Percentiles rank a stretch among this genome's conserved stretches.
Evolutionary conservation across 2,113 vertebrate genomes (phyloP).

Genomic region (Montifringilla adamsi): DNA sequence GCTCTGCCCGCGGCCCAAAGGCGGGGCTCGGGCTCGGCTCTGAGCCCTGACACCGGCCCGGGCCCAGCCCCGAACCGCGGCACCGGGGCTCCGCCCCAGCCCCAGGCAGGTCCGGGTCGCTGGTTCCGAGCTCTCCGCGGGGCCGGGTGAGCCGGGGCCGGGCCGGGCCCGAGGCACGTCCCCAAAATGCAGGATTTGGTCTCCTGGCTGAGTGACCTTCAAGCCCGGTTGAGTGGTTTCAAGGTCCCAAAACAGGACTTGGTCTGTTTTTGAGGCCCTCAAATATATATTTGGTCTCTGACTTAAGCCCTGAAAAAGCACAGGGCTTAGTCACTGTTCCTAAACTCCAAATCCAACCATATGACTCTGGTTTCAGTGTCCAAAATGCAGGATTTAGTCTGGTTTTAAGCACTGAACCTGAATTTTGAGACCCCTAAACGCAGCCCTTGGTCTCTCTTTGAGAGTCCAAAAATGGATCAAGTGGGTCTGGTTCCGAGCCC

Average conservation of each 20-base stretch:
- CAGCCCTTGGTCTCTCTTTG: neutral
- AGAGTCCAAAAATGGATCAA: neutral
- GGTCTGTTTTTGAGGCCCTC: neutral
- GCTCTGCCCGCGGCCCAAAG: too few relatives aligned
- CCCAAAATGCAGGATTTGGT: neutral
- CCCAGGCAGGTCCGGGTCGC: too few relatives aligned
- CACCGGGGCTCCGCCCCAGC: too few relatives aligned
- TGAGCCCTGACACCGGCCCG: too few relatives aligned
- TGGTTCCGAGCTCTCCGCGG: too few relatives aligned
- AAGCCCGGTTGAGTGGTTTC: neutral
- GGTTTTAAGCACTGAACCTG: neutral
- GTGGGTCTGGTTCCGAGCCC: neutral
- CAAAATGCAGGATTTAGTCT: neutral
- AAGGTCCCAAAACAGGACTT: neutral
- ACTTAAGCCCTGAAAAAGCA: neutral
- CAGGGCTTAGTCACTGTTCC: neutral
- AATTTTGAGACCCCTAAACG: rapidly evolving
- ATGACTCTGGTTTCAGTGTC: neutral
- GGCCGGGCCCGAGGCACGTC: neutral
- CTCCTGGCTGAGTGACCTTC: neutral
- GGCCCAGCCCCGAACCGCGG: too few relatives aligned
- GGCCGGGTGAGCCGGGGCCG: neutral
- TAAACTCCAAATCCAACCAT: neutral
- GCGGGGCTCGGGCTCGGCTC: too few relatives aligned
- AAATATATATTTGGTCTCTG: neutral